Evolutionary conservation across 2,797 vertebrate species (phyloP).

Genomic region (Meriones psammophilus): DNA sequence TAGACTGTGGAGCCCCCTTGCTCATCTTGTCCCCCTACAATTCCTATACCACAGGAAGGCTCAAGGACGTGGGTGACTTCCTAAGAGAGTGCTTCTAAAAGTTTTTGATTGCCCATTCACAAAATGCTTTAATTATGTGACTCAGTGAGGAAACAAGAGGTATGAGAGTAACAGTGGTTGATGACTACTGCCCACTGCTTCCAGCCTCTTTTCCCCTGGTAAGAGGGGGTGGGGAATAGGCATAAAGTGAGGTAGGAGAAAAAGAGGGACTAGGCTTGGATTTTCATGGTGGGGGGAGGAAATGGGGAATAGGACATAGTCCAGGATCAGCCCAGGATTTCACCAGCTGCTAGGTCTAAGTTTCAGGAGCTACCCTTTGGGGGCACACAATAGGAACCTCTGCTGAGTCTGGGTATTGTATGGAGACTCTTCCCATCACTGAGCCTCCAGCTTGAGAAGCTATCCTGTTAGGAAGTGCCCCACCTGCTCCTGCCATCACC

Average conservation of each 20-base stretch:
- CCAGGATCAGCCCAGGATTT: background rate
- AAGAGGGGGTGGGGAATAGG: accelerated
- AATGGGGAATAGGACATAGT: background rate
- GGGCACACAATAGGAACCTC: too few relatives aligned
- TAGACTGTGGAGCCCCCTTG: background rate
- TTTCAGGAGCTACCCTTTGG: background rate
- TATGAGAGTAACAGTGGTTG: background rate
- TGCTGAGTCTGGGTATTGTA: background rate
- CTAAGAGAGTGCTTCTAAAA: background rate
- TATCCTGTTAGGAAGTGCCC: background rate
- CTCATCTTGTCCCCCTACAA: background rate
- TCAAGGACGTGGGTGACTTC: background rate
- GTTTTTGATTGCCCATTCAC: background rate
- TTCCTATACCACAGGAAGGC: background rate
- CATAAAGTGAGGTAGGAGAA: too few relatives aligned
- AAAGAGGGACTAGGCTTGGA: background rate
- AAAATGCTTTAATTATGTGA: background rate
- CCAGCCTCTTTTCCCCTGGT: background rate
- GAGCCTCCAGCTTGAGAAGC: background rate
- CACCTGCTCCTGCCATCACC: background rate
- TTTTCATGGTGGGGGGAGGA: background rate
- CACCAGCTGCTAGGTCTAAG: background rate
- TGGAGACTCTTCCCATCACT: background rate
- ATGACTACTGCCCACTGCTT: background rate
- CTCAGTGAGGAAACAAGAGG: background rate